Base-by-base conservation (phyloP, 2,888 invertebrate genomes). In the Drosophila mayaguana region DNA sequence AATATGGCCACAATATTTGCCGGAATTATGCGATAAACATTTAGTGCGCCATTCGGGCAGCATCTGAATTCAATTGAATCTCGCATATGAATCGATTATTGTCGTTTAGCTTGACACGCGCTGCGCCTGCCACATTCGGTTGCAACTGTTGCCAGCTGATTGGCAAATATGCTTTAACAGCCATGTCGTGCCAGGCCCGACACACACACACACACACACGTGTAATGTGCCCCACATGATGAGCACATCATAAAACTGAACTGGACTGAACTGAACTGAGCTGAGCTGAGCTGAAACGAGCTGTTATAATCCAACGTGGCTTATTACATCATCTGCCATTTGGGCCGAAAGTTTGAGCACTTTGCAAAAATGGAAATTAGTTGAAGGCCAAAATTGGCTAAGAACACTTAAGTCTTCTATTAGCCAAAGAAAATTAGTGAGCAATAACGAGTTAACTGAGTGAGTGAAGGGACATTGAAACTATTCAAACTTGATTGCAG, bases 1-100 rank as follows among this genome's bases (percentile, higher is more conserved):
- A 76, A 76, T 62, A 56, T 60, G 51, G 28, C 38, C 9, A 36
- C 50, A 40, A 61, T 66, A 70, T 70, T 55, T 32, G 53, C 56
- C 60, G 25, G 72, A 62, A 67, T 87, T 75, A 75, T 79, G 75
- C 60, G 60, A 83, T 70, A 67, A 61, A 69, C 75, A 61, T 68
- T 56, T 36, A 22, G 34, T 40, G 9, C 2, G n/a, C 55, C 59
- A 54, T 53, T 48, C 28, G 25, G 22, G 48, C 59, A n/a, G 32
- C 64, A 66, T 73, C 57, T 63, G 63, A 72, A 74, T 48, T 69
- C 61, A 74, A 67, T 80, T 63, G 50, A 57, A 68, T 28, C 63
- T 55, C 45, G 45, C 60, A 73, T 63, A 64, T 81, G 70, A 74
- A 81, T 71, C 55, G 73, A 68, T 72, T 81, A 73, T 78, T 62